Percentiles rank a stretch among this genome's conserved stretches.
Conservation (phyloP, 2,888 invertebrate genomes). For the Lasioglossum leucozonium region DNA sequence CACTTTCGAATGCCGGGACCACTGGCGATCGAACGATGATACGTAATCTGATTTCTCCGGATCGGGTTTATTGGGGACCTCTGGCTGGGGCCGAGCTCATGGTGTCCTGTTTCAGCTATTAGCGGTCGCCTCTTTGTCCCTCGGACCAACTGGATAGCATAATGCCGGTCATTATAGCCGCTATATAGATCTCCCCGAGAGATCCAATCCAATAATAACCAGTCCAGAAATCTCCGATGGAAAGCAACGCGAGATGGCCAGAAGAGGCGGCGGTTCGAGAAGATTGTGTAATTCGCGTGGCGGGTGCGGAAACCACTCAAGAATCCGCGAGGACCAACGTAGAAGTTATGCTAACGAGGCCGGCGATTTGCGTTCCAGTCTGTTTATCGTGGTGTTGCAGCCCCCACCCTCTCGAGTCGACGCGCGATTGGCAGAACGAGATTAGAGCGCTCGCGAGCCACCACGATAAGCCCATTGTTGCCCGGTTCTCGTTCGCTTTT, state of each 20-base stretch:
- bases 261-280: too few species aligned
- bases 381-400: slow-evolving; percentile 70
- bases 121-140: slow-evolving; percentile 39
- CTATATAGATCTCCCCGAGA: background rate
- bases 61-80: slow-evolving; percentile 44
- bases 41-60: slow-evolving; percentile 55
- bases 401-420: slow-evolving; percentile 54
- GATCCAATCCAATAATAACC: background rate
- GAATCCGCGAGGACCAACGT: slow-evolving; percentile 65
- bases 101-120: slow-evolving; percentile 65
- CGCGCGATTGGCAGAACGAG: slow-evolving; percentile 72
- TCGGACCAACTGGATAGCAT: slow-evolving; percentile 4
- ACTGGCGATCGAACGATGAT: slow-evolving; percentile 47
- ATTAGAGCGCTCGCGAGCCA: slow-evolving; percentile 66
- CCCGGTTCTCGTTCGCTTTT: slow-evolving; percentile 66
- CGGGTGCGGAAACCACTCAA: slow-evolving; percentile 31
- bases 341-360: slow-evolving; percentile 73
- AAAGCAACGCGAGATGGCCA: too few species aligned
- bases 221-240: too few species aligned
- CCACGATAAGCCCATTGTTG: slow-evolving; percentile 73
- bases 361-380: slow-evolving; percentile 73
- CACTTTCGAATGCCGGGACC: slow-evolving; percentile 21
- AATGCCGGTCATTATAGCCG: background rate
- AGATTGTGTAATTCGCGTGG: slow-evolving; percentile 31
- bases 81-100: slow-evolving; percentile 46